Percentiles rank a stretch among this genome's conserved stretches.
Conservation (phyloP, 2,888 invertebrate genomes). For the Tridacna crocea region DNA sequence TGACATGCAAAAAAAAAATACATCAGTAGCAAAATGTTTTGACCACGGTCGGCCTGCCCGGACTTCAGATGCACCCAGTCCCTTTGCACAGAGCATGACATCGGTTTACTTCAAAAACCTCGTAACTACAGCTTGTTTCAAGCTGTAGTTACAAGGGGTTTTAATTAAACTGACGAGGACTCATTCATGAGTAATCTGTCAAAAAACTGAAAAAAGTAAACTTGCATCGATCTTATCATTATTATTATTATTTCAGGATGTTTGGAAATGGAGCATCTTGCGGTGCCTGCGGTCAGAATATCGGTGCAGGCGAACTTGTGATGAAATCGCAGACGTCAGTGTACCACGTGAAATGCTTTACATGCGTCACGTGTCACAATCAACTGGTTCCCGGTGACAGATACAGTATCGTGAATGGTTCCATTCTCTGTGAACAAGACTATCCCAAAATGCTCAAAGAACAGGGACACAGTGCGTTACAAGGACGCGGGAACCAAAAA, state of each 20-base stretch:
- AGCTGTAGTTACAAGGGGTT: too few species aligned
- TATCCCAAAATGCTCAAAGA: slow-evolving; percentile 93
- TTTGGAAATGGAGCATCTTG: slow-evolving; percentile 95
- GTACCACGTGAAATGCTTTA: slow-evolving; percentile 98
- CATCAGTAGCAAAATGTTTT: too few species aligned
- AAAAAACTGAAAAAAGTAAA: too few species aligned
- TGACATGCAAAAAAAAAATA: too few species aligned
- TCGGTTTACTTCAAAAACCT: too few species aligned
- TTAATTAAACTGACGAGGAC: too few species aligned
- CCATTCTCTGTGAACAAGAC: slow-evolving; percentile 97
- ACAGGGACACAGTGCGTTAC: slow-evolving; percentile 74
- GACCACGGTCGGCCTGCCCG: too few species aligned
- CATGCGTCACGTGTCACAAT: slow-evolving; percentile 96
- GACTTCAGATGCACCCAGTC: too few species aligned
- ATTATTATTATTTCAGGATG: slow-evolving; percentile 88
- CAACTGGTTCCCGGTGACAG: slow-evolving; percentile 96
- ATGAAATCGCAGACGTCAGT: slow-evolving; percentile 91
- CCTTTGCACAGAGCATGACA: too few species aligned
- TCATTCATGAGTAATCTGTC: too few species aligned
- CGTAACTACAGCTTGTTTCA: too few species aligned
- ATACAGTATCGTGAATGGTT: slow-evolving; percentile 95
- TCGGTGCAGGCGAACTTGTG: slow-evolving; percentile 96
- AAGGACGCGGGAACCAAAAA: slow-evolving; percentile 76
- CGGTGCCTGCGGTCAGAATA: slow-evolving; percentile 95
- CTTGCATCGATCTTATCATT: too few species aligned